Evolutionary conservation across 2,113 vertebrate genomes (phyloP), one percentile per base, ranked within the genome.

Genomic region (Hypocryptadius cinnamomeus): DNA sequence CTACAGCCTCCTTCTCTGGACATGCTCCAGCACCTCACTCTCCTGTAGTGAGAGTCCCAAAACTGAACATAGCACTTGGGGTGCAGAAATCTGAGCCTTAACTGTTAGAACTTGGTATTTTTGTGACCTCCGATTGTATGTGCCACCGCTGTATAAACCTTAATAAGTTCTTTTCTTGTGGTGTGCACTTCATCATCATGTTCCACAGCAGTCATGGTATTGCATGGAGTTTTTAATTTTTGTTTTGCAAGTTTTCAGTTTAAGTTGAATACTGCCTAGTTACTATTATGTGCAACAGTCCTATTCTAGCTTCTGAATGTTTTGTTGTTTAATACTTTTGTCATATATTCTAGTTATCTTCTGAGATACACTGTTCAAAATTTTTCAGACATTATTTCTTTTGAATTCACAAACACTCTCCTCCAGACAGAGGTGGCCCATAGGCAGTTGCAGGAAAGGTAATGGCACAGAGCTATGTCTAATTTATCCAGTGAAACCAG

Each of bases 131-230:
- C 15, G 35, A 0, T 42, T 82, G 15, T n/a, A 39, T 22, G 11
- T 35, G 8, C 48, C 56, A 37, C 23, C 17, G 61, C 23, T 65
- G 8, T 48, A 40, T 57, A 73, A 92, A 64, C 11, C 4, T 60
- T 33, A 15, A 2, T 10, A 44, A 56, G 50, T 23, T 22, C 11
- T 77, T 86, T 31, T 33, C 17, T 64, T 80, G 6, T 23, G 22
- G 35, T 13, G 5, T 39, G 19, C 31, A 8, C 27, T 50, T 21
- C 3, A 2, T 45, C 14, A 4, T 35, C 30, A 61, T 4, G 0
- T 48, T 82, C 48, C 25, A 61, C 19, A 23, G 39, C 16, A 27
- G n/a, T 39, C 40, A 16, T 15, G 1, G 0, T 37, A 44, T 14
- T 47, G 15, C 4, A 2, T 18, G 28, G 60, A 16, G 11, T 68